phyloP scores from a whole-genome alignment of 2,888 invertebrate genomes.

The Sylvicola cinctus region DNA sequence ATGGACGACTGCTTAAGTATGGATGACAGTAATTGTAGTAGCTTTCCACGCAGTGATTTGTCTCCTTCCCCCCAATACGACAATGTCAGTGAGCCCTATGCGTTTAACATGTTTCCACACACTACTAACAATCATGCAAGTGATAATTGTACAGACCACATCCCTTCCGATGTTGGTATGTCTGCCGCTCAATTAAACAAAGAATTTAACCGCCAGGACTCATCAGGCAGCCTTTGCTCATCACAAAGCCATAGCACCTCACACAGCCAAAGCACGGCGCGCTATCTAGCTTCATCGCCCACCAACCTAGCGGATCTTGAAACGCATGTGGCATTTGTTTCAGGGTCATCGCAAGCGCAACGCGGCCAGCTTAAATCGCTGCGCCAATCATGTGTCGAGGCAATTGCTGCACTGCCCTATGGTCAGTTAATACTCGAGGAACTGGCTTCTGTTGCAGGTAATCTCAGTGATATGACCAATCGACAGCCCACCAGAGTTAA shows the following conservation, averaged over 20 bases:
- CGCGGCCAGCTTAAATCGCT: constrained; percentile 29
- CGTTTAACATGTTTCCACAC: constrained; percentile 7
- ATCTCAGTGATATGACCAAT: constrained; percentile 11
- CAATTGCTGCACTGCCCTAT: constrained; percentile 42
- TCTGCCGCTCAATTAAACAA: too few relatives aligned
- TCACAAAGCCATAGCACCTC: constrained; percentile 32
- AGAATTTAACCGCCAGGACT: constrained; percentile 30
- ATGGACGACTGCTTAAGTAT: too few relatives aligned
- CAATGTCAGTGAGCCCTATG: constrained; percentile 7
- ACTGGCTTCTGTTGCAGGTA: constrained; percentile 39
- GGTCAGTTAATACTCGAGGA: constrained; percentile 48
- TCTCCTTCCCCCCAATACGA: constrained; percentile 4
- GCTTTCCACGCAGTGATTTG: constrained; percentile 1
- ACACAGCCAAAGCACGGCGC: constrained; percentile 47
- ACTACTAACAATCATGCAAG: background rate
- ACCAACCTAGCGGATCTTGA: constrained; percentile 35
- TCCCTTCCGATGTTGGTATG: background rate
- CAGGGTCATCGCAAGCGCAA: constrained; percentile 8
- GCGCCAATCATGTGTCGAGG: constrained; percentile 41
- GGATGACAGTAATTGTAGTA: constrained; percentile 1
- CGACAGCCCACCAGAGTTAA: constrained; percentile 3
- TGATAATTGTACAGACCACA: too few relatives aligned
- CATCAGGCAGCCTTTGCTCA: constrained; percentile 38
- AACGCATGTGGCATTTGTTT: constrained; percentile 21
- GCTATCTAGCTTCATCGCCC: constrained; percentile 35